These are phyloP conservation scores for Mastomys coucha DNA, from an alignment of 2,113 vertebrate species.

Conservation along the genomic window DNA sequence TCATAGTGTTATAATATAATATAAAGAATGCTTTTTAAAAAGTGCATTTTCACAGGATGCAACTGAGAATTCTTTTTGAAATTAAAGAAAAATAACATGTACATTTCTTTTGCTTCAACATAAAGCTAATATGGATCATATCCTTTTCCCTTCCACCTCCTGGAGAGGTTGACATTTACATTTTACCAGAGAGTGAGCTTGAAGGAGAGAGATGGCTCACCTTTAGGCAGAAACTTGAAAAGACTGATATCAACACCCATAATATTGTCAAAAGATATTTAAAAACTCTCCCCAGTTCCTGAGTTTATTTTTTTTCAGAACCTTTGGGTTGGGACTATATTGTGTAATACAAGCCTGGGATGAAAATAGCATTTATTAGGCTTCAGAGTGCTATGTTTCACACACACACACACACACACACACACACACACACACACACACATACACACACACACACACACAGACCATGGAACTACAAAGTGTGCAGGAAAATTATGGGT, in stretches of 20 bases:
- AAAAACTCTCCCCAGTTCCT: not conserved
- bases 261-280: slow-evolving; percentile 7
- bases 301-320: slow-evolving; percentile 15
- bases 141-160: slow-evolving; percentile 21
- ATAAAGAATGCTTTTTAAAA: slow-evolving; percentile 54
- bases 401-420: not conserved
- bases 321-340: not conserved
- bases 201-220: slow-evolving; percentile 2
- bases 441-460: not conserved
- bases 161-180: slow-evolving; percentile 56
- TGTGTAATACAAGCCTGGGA: not conserved
- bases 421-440: not conserved
- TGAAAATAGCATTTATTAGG: not conserved
- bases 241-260: not conserved
- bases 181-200: slow-evolving; percentile 24
- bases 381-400: not conserved
- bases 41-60: not conserved
- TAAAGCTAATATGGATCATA: not conserved
- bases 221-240: slow-evolving; percentile 16
- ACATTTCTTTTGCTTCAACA: not conserved
- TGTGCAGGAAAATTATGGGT: not conserved
- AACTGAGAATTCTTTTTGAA: slow-evolving; percentile 46
- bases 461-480: not conserved
- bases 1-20: slow-evolving; percentile 15
- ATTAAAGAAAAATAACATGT: slow-evolving; percentile 11